Evolutionary conservation across 2,888 invertebrate species (phyloP).

Genomic region (Trissolcus japonicus): DNA sequence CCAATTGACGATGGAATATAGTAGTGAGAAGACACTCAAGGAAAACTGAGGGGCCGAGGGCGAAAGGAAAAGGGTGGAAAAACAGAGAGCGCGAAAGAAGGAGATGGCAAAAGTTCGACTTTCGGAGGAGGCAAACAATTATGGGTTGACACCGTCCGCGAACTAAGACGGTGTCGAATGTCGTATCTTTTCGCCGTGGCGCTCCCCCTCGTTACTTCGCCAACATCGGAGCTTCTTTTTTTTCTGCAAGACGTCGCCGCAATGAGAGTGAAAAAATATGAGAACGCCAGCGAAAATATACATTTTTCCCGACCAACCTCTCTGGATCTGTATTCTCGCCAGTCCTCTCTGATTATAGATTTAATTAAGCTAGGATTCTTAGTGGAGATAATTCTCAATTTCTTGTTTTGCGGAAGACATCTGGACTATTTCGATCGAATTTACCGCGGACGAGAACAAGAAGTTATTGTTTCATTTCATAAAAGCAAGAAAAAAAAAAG

Average conservation of each 20-base stretch:
- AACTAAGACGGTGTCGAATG: conserved; percentile 56
- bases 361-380: conserved; percentile 10
- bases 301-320: conserved; percentile 1
- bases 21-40: conserved; percentile 55
- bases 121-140: conserved; percentile 64
- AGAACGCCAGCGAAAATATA: conserved; percentile 21
- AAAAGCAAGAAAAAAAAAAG: too few species aligned
- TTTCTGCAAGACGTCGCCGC: conserved; percentile 17
- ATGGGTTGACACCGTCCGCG: conserved; percentile 60
- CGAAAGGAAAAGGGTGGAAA: conserved; percentile 40
- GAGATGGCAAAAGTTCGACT: conserved; percentile 4
- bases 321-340: neutral
- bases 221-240: conserved; percentile 13
- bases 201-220: conserved; percentile 42
- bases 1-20: conserved; percentile 53
- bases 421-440: too few species aligned
- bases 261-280: conserved; percentile 45
- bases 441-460: too few species aligned
- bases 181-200: conserved; percentile 49
- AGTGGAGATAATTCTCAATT: neutral
- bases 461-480: too few species aligned
- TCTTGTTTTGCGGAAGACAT: neutral
- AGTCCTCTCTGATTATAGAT: conserved; percentile 3
- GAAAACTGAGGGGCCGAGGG: conserved; percentile 33
- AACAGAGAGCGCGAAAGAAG: conserved; percentile 19